Evolutionary conservation across 1,140 invertebrate genomes (phyloP), one percentile per base, ranked within the genome.

Genomic region (Drosophila simulans): DNA sequence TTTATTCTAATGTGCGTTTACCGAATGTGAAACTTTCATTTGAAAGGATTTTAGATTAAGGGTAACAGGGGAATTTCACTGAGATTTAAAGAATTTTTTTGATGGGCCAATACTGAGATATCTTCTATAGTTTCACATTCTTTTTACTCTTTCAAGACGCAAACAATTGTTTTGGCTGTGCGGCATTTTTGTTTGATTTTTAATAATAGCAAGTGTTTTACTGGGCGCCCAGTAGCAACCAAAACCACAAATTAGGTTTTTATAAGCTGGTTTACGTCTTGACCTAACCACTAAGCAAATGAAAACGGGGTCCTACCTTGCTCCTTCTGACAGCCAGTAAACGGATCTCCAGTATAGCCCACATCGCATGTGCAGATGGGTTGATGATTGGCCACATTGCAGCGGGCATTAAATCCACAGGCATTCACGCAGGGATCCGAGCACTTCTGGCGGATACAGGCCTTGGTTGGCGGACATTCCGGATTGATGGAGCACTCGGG

Each of bases 301-400:
- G 3, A 72, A 89, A 74, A 58, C 42, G 45, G 51, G 54, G 39
- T 95, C 90, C 88, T 93, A 95, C 94, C 93, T 94, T 92, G 93
- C 54, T 94, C 90, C 49, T 82, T 81, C 63, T 94, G 95, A 88
- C 96, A 97, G 79, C 94, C 94, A 34, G 93, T 93, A 88, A 96
- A 96, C 43, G 96, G 96, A 94, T 97, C 96, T 64, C 96, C 96
- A 8, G 95, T 97, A 74, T 94, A 94, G 89, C 95, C 95, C 78
- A 94, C 94, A 70, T 93, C 93, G 86, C 95, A 96, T 25, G 93
- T 94, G 81, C 95, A 96, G 52, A 95, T 95, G 4, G 95, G 94
- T 92, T 94, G 95, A 86, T 95, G 95, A 90, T 95, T 95, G 34
- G 95, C 93, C 3, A 96, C 95, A 85, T 94, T 94, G 71, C 96